A percentile compares a stretch with the other conserved stretches of the same genome.
These are phyloP conservation scores for Barnardius zonarius DNA, from an alignment of 2,113 vertebrate genomes.

Conservation along the genomic window DNA sequence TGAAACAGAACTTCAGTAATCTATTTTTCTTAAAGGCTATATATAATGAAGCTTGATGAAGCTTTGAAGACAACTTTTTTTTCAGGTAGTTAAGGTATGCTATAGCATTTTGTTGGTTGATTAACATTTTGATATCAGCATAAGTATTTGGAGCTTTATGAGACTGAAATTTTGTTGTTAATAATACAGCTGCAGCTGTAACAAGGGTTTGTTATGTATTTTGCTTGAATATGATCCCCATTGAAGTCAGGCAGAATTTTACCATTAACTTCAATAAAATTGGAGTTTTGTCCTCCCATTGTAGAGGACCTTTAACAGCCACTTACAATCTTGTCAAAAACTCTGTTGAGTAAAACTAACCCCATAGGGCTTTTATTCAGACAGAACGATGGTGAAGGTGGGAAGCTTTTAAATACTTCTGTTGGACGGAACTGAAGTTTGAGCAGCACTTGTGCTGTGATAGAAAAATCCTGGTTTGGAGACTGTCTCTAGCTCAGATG, in stretches of 20 bases:
- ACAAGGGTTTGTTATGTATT: background rate
- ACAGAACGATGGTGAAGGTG: background rate
- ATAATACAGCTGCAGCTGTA: background rate
- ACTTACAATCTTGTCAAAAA: background rate
- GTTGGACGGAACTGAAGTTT: background rate
- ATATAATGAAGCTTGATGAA: background rate
- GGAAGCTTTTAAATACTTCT: constrained; percentile 1
- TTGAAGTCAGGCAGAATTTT: background rate
- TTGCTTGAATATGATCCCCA: background rate
- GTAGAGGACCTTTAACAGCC: background rate
- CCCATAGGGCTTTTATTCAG: constrained; percentile 19
- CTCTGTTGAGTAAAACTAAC: constrained; percentile 20
- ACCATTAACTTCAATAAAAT: background rate
- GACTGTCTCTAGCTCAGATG: background rate
- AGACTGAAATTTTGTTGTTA: background rate
- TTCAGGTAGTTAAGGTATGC: background rate
- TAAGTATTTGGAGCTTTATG: background rate
- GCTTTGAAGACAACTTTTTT: background rate
- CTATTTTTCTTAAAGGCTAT: background rate
- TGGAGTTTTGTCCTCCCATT: background rate
- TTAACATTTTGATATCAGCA: background rate
- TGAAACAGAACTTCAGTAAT: background rate
- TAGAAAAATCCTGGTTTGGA: background rate
- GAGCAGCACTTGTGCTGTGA: background rate
- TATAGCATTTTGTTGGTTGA: background rate